A percentile compares a stretch with the other conserved stretches of the same genome.
phyloP scores from a whole-genome alignment of 2,888 invertebrate species.

The Euzophera pinguis region DNA sequence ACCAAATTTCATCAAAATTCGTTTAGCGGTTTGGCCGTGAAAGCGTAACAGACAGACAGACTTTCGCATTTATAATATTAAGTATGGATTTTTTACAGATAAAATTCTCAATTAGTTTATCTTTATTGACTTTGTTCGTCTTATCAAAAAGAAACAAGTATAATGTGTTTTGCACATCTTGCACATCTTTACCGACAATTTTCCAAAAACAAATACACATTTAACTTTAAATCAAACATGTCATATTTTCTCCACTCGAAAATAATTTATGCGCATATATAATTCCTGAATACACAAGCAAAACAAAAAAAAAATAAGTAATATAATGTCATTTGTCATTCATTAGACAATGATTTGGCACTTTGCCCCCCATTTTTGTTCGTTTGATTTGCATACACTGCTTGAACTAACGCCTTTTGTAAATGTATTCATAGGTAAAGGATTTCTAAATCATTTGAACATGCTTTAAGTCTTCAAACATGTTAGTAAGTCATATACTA shows the following conservation, averaged over 20 bases:
- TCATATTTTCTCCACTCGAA: constrained; percentile 7
- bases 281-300: neutral
- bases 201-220: neutral
- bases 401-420: neutral
- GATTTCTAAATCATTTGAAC: constrained; percentile 6
- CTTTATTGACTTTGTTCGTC: neutral
- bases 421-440: constrained; percentile 1
- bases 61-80: no score
- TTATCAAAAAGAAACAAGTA: neutral
- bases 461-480: constrained; percentile 1
- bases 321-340: constrained; percentile 13
- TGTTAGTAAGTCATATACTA: no score
- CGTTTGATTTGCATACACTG: constrained; percentile 9
- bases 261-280: constrained; percentile 9
- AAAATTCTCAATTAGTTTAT: no score
- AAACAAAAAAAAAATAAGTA: constrained; percentile 6
- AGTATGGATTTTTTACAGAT: no score
- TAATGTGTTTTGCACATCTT: neutral
- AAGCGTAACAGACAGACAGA: no score
- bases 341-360: constrained; percentile 12
- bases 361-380: constrained; percentile 6
- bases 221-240: neutral
- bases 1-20: no score
- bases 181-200: neutral
- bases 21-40: no score